Percentiles rank a stretch among this genome's conserved stretches.
Conservation (phyloP, 2,113 vertebrate genomes). For the zebrafish (Danio rerio) region DNA sequence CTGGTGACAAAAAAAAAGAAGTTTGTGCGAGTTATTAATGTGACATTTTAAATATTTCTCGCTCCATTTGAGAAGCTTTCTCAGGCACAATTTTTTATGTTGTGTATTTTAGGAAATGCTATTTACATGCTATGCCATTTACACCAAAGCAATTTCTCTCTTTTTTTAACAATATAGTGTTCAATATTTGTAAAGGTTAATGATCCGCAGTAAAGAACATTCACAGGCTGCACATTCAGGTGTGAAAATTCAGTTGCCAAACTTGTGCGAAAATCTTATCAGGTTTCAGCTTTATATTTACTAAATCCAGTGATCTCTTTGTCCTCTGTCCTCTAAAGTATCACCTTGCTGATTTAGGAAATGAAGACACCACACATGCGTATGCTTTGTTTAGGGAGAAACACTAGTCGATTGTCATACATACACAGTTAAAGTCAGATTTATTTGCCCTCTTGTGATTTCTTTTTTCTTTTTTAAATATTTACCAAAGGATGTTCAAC, state of each 20-base stretch:
- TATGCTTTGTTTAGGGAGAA: neutral
- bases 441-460: neutral
- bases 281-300: neutral
- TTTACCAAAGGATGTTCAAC: no score
- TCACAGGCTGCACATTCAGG: neutral
- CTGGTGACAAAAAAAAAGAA: no score
- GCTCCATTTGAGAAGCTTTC: no score
- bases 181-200: neutral
- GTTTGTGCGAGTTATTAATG: no score
- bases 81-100: no score
- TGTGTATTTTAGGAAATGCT: no score
- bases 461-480: no score
- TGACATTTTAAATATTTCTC: no score
- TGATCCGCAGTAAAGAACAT: no score
- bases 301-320: neutral
- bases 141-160: neutral
- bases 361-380: neutral
- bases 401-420: neutral
- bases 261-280: neutral
- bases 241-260: neutral
- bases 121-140: no score
- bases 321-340: neutral
- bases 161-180: neutral
- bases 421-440: no score
- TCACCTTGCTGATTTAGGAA: neutral